Percentiles rank a stretch among this genome's conserved stretches.
phyloP scores from a whole-genome alignment of 2,888 invertebrate species.

The Eudasyphora cyanicolor region DNA sequence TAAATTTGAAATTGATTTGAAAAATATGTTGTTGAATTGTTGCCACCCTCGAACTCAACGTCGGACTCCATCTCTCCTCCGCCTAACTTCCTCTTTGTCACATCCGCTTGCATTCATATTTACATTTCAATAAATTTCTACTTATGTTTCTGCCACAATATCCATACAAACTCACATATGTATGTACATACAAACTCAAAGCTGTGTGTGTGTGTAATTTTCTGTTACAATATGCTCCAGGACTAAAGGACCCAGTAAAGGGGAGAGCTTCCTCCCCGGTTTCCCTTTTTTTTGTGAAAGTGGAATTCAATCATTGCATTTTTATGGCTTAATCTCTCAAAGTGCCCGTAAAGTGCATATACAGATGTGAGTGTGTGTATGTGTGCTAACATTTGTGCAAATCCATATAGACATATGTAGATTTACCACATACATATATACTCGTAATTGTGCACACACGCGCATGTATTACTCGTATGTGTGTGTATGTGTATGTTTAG shows the following conservation, averaged over 20 bases:
- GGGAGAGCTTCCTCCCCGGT: constrained; percentile 25
- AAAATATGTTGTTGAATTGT: constrained; percentile 57
- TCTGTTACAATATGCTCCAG: background rate
- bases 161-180: background rate
- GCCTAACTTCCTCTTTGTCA: constrained; percentile 52
- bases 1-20: constrained; percentile 62
- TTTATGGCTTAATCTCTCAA: constrained; percentile 67
- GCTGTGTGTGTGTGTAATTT: background rate
- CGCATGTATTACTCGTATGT: background rate
- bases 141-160: constrained; percentile 36
- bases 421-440: background rate
- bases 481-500: background rate
- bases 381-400: no score
- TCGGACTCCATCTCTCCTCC: constrained; percentile 28
- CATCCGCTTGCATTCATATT: constrained; percentile 53
- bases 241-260: constrained; percentile 9
- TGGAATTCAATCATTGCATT: constrained; percentile 65
- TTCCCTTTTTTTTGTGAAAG: constrained; percentile 21
- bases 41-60: background rate
- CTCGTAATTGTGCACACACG: no score
- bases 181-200: background rate
- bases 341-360: constrained; percentile 57
- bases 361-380: background rate
- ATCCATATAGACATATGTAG: background rate
- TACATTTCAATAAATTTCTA: constrained; percentile 60